These are phyloP conservation scores for Micrastur ruficollis DNA, from an alignment of 2,797 vertebrate genomes.

Conservation along the genomic window DNA sequence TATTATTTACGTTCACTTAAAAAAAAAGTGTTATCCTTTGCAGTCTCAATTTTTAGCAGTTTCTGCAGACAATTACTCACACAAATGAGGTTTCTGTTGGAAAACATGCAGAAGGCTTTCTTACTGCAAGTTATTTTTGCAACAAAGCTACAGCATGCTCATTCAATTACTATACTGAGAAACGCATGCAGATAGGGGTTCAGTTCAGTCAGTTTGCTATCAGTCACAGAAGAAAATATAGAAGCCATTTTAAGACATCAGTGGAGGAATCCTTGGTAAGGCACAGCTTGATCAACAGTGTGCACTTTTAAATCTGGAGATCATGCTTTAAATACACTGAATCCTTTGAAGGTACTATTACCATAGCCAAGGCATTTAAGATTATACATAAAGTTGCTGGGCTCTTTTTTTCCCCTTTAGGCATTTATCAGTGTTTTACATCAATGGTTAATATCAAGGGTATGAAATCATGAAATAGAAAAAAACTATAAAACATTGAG, in stretches of 20 bases:
- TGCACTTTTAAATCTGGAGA: not conserved
- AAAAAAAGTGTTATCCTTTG: not conserved
- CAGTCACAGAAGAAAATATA: not conserved
- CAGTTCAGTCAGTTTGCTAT: not conserved
- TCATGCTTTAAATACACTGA: not conserved
- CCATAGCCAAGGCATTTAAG: not conserved
- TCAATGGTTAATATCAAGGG: not conserved
- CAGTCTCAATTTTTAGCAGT: not conserved
- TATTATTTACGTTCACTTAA: not conserved
- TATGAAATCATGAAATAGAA: not conserved
- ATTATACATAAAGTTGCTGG: not conserved
- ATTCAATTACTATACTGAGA: not conserved
- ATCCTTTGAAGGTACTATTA: not conserved
- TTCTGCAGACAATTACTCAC: not conserved
- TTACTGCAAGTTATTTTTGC: not conserved
- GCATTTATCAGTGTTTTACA: not conserved
- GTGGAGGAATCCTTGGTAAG: not conserved
- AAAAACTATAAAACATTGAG: not conserved
- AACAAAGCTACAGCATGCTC: not conserved
- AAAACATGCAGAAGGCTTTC: not conserved
- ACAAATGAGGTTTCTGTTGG: not conserved
- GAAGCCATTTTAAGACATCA: not conserved
- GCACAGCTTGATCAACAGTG: not conserved
- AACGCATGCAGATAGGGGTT: not conserved
- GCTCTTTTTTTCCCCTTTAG: not conserved